Percentiles rank a stretch among this genome's conserved stretches.
These are phyloP conservation scores for Lacanobia wlatinum DNA, from an alignment of 2,888 invertebrate genomes.

Conservation along the genomic window DNA sequence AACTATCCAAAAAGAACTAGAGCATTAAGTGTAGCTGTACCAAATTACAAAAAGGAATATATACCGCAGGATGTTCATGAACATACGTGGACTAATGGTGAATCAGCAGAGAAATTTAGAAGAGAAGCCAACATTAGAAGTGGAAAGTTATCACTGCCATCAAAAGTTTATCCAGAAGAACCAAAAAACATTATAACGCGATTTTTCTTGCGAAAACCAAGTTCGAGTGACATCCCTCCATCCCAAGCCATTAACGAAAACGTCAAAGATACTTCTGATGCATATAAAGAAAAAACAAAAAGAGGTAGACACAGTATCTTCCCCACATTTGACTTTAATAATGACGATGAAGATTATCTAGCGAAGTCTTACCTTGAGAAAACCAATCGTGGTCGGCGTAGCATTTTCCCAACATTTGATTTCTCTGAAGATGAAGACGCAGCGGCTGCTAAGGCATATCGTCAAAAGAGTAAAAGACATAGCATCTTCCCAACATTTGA, in stretches of 20 bases:
- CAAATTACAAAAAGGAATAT: slow-evolving; percentile 85
- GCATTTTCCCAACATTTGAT: slow-evolving; percentile 85
- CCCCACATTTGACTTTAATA: slow-evolving; percentile 83
- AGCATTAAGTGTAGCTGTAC: slow-evolving; percentile 92
- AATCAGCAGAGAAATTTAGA: slow-evolving; percentile 91
- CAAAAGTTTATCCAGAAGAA: slow-evolving; percentile 70
- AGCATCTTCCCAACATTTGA: slow-evolving; percentile 86
- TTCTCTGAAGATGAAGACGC: slow-evolving; percentile 86
- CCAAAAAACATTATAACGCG: slow-evolving; percentile 80
- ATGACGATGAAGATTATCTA: slow-evolving; percentile 76
- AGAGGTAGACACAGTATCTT: slow-evolving; percentile 83
- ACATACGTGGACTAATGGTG: slow-evolving; percentile 93
- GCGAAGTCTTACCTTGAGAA: slow-evolving; percentile 79
- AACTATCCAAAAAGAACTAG: slow-evolving; percentile 88
- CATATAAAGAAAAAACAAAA: slow-evolving; percentile 84
- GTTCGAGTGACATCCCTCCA: slow-evolving; percentile 79
- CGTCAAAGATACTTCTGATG: slow-evolving; percentile 74
- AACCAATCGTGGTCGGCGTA: slow-evolving; percentile 80
- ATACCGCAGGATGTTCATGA: slow-evolving; percentile 87
- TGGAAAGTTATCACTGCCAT: slow-evolving; percentile 85
- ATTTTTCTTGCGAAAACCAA: slow-evolving; percentile 80
- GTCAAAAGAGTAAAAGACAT: slow-evolving; percentile 81
- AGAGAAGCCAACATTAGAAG: slow-evolving; percentile 86
- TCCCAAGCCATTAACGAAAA: slow-evolving; percentile 77
- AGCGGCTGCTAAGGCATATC: slow-evolving; percentile 75